phyloP scores from a whole-genome alignment of 2,797 vertebrate genomes.

The Champsocephalus gunnari region DNA sequence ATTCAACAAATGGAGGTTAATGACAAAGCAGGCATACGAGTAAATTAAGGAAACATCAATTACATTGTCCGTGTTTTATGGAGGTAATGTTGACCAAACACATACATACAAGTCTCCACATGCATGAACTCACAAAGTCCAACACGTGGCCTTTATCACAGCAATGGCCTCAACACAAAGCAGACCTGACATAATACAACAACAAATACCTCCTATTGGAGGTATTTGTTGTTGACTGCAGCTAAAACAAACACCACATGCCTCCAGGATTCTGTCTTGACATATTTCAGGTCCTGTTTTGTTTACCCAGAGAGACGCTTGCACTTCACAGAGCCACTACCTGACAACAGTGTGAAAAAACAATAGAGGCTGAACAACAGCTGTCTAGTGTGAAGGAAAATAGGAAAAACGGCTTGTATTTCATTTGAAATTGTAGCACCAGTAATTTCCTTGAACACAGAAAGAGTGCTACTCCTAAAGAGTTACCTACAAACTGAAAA shows the following conservation, averaged over 20 bases:
- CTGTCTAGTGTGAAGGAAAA: constrained; percentile 31
- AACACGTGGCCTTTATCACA: constrained; percentile 5
- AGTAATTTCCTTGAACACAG: neutral
- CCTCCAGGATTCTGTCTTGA: constrained; percentile 28
- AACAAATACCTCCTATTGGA: constrained; percentile 12
- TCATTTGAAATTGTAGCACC: constrained; percentile 3
- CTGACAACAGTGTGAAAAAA: constrained; percentile 35
- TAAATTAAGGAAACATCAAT: constrained; percentile 38
- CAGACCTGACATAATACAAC: constrained; percentile 18
- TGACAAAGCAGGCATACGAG: constrained; percentile 34
- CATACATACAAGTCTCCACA: neutral
- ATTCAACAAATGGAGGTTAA: constrained; percentile 34
- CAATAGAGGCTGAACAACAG: constrained; percentile 33
- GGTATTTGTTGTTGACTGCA: neutral
- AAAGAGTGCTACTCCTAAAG: neutral
- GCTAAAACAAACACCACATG: constrained; percentile 32
- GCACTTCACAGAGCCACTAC: constrained; percentile 42
- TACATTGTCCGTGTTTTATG: constrained; percentile 9
- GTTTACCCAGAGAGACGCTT: constrained; percentile 31
- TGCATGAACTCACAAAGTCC: neutral
- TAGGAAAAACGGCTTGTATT: constrained; percentile 13
- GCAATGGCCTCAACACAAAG: constrained; percentile 2
- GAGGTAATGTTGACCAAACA: neutral
- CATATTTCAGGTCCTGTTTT: constrained; percentile 43
- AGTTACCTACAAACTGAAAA: neutral